phyloP scores from a whole-genome alignment of 2,797 vertebrate genomes.

The Neopelma chrysocephalum region DNA sequence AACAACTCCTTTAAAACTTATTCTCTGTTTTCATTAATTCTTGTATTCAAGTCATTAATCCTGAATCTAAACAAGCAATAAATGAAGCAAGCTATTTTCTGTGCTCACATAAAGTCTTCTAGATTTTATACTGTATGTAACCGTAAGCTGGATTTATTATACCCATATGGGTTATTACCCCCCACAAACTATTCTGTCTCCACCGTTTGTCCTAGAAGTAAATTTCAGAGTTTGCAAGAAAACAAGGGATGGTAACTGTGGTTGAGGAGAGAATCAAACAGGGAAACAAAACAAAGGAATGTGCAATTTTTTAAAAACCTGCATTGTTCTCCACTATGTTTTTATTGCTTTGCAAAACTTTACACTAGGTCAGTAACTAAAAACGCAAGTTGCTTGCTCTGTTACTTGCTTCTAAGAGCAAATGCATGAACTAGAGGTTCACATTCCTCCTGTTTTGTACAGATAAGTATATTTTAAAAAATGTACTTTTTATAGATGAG shows the following conservation, averaged over 20 bases:
- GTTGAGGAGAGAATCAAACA: background rate
- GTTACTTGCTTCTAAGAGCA: background rate
- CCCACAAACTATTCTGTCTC: background rate
- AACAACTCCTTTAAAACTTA: background rate
- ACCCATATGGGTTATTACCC: background rate
- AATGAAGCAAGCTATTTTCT: background rate
- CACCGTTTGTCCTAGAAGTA: background rate
- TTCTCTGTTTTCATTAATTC: background rate
- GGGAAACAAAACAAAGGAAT: background rate
- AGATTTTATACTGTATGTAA: background rate
- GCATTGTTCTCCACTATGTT: background rate
- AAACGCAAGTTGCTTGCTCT: background rate
- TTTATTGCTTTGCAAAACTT: background rate
- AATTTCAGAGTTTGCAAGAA: background rate
- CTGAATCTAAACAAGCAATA: background rate
- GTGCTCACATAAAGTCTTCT: background rate
- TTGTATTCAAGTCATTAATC: background rate
- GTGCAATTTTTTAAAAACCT: background rate
- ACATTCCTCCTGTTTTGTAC: background rate
- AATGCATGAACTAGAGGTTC: background rate
- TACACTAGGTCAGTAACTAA: background rate
- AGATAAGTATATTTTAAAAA: background rate
- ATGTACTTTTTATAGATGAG: background rate
- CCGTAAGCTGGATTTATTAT: background rate
- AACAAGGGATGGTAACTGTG: background rate